Conservation (phyloP, 2,888 invertebrate genomes). For the Diachrysia chrysitis region DNA sequence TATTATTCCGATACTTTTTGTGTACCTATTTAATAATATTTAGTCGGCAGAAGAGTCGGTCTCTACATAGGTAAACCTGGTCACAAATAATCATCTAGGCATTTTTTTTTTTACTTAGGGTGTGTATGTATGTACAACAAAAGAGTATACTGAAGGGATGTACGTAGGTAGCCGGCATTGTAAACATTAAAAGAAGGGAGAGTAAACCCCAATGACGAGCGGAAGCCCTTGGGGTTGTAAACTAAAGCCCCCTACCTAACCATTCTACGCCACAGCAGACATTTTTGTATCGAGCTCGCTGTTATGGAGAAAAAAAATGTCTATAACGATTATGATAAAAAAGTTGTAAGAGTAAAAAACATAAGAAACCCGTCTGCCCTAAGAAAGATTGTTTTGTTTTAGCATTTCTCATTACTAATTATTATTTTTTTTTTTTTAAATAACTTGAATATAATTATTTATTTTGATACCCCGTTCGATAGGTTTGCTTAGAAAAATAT, state of each 20-base stretch:
- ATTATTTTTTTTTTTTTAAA: no score
- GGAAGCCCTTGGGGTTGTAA: constrained; percentile 27
- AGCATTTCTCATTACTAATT: no score
- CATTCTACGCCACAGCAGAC: constrained; percentile 9
- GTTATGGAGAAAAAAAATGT: background rate
- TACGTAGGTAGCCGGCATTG: constrained; percentile 7
- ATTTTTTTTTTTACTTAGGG: background rate
- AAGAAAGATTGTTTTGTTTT: no score
- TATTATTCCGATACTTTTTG: no score
- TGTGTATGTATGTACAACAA: constrained; percentile 2
- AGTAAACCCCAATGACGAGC: constrained; percentile 21
- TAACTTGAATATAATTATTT: no score
- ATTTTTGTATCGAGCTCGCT: constrained; percentile 5
- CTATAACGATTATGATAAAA: background rate
- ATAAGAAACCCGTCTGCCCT: no score
- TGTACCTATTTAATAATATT: background rate
- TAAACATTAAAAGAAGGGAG: constrained; percentile 11
- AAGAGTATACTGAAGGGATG: background rate
- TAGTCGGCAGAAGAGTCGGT: background rate
- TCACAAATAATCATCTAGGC: background rate
- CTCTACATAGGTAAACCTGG: background rate
- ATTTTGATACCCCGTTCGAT: no score
- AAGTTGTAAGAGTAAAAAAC: no score
- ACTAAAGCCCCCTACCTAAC: constrained; percentile 19
- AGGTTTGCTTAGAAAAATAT: no score